Conservation (phyloP, 2,888 invertebrate genomes). For the Hoplodrina ambigua region DNA sequence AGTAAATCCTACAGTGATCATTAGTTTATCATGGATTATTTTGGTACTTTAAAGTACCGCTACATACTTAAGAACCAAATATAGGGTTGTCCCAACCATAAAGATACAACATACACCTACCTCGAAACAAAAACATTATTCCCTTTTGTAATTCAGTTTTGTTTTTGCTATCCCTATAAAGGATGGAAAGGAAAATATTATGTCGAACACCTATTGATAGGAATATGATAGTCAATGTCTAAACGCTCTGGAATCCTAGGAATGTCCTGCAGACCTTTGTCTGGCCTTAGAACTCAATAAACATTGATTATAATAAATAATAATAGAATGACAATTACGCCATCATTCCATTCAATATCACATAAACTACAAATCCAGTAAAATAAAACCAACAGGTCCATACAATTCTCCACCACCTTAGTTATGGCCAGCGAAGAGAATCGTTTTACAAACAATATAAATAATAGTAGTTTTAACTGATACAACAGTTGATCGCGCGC, state of each 20-base stretch:
- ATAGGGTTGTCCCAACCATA: background rate
- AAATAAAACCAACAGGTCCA: slow-evolving; percentile 68
- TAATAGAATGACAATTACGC: background rate
- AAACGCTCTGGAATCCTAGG: background rate
- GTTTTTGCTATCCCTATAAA: background rate
- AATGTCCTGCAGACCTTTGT: background rate
- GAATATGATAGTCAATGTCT: background rate
- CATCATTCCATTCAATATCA: slow-evolving; percentile 28
- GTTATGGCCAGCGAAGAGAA: slow-evolving; percentile 76
- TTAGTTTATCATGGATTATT: too few relatives aligned
- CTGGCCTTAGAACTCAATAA: background rate
- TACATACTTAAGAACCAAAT: background rate
- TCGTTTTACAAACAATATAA: slow-evolving; percentile 89
- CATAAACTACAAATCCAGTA: background rate
- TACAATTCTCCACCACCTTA: slow-evolving; percentile 69
- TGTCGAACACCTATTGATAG: background rate
- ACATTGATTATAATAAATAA: background rate
- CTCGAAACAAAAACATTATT: background rate
- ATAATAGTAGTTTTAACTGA: slow-evolving; percentile 83
- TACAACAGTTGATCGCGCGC: slow-evolving; percentile 82
- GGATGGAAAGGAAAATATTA: background rate
- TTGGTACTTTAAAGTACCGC: too few relatives aligned
- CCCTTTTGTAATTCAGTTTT: background rate
- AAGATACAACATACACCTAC: background rate
- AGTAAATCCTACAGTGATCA: too few relatives aligned